These are phyloP conservation scores for Heliothis virescens DNA, from an alignment of 1,140 invertebrate species.

Conservation along the genomic window DNA sequence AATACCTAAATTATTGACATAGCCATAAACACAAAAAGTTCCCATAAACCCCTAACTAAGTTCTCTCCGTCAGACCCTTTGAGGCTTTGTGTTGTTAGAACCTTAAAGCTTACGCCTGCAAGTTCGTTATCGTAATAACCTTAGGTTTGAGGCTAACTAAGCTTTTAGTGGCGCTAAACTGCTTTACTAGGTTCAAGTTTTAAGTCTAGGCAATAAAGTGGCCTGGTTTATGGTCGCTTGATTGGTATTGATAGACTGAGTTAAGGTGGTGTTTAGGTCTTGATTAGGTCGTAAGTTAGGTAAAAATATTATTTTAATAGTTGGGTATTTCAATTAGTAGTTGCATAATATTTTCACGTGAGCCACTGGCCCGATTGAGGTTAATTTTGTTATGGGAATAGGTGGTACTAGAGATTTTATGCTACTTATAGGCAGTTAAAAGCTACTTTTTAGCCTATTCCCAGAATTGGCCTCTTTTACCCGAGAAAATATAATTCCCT, in stretches of 20 bases:
- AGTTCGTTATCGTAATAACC: constrained; percentile 30
- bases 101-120: constrained; percentile 13
- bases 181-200: not conserved
- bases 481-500: too few relatives aligned
- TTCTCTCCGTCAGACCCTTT: not conserved
- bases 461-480: too few relatives aligned
- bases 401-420: too few relatives aligned
- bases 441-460: too few relatives aligned
- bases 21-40: not conserved
- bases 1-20: not conserved
- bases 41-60: not conserved
- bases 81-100: constrained; percentile 17
- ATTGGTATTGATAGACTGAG: not conserved
- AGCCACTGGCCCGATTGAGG: too few relatives aligned
- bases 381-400: too few relatives aligned
- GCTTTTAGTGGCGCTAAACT: constrained; percentile 7
- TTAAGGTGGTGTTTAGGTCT: not conserved
- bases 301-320: too few relatives aligned
- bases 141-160: constrained; percentile 5
- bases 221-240: not conserved
- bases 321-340: too few relatives aligned
- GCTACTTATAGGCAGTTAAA: too few relatives aligned
- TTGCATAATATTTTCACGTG: too few relatives aligned
- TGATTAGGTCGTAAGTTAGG: too few relatives aligned
- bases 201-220: constrained; percentile 3